These are phyloP conservation scores for Hemibagrus wyckioides DNA, from an alignment of 2,113 vertebrate species.

Conservation along the genomic window DNA sequence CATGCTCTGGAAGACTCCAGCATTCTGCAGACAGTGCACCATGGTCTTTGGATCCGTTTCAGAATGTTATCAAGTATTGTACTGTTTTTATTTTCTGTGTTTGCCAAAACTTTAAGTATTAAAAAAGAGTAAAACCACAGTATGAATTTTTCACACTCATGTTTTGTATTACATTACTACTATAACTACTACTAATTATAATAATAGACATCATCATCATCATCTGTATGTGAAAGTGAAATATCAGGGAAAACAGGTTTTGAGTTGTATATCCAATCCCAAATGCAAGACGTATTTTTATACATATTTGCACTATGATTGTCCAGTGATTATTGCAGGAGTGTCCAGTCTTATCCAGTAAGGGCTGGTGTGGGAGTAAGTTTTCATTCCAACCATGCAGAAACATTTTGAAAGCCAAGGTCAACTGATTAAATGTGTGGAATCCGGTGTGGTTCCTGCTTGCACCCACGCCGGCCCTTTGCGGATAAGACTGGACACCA, in stretches of 20 bases:
- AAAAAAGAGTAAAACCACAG: neutral
- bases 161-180: neutral
- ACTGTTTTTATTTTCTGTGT: constrained; percentile 1
- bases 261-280: neutral
- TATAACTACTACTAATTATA: neutral
- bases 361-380: no score
- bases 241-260: neutral
- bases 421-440: no score
- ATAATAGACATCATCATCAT: neutral
- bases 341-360: no score
- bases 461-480: no score
- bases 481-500: no score
- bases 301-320: neutral
- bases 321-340: neutral
- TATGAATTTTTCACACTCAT: neutral
- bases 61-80: neutral
- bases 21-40: neutral
- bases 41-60: neutral
- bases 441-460: no score
- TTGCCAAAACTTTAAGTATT: neutral
- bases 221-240: neutral
- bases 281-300: neutral
- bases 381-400: no score
- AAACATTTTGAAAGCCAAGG: no score
- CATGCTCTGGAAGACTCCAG: neutral